These are phyloP conservation scores for Drosophila austrosaltans DNA, from an alignment of 2,888 invertebrate species.

Conservation along the genomic window DNA sequence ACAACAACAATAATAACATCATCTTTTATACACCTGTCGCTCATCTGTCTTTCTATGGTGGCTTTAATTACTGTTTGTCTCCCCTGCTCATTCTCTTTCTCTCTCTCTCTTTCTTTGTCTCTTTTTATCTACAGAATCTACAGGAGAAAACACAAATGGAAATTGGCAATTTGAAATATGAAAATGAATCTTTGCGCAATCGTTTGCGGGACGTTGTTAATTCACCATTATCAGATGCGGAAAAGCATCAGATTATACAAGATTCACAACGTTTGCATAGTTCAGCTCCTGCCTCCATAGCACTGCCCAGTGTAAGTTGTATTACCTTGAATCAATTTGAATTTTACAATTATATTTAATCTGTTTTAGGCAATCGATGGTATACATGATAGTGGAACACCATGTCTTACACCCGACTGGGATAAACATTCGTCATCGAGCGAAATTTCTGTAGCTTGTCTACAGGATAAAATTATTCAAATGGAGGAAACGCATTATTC, in stretches of 20 bases:
- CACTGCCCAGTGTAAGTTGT: slow-evolving; percentile 83
- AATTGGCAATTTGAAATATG: slow-evolving; percentile 87
- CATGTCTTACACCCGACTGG: slow-evolving; percentile 93
- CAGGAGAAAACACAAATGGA: slow-evolving; percentile 83
- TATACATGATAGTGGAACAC: slow-evolving; percentile 84
- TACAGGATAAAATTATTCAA: slow-evolving; percentile 94
- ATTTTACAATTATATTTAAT: not conserved
- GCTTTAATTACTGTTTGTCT: not conserved
- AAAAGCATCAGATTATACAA: slow-evolving; percentile 91
- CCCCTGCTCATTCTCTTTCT: not conserved
- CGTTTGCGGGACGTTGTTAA: slow-evolving; percentile 91
- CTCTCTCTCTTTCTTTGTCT: slow-evolving; percentile 13
- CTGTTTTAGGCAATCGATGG: slow-evolving; percentile 55
- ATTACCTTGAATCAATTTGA: not conserved
- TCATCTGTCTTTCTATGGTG: slow-evolving; percentile 13
- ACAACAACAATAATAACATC: slow-evolving; percentile 20
- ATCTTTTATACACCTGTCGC: slow-evolving; percentile 23
- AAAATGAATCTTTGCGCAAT: slow-evolving; percentile 90
- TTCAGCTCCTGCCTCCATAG: slow-evolving; percentile 90
- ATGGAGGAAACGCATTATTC: slow-evolving; percentile 86
- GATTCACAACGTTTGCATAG: slow-evolving; percentile 89
- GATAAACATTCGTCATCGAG: slow-evolving; percentile 95
- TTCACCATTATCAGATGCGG: slow-evolving; percentile 92
- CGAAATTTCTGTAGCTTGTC: slow-evolving; percentile 95
- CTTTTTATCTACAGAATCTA: slow-evolving; percentile 67